Conservation (phyloP, 2,888 invertebrate genomes). For the Hirtodrosophila confusa region DNA sequence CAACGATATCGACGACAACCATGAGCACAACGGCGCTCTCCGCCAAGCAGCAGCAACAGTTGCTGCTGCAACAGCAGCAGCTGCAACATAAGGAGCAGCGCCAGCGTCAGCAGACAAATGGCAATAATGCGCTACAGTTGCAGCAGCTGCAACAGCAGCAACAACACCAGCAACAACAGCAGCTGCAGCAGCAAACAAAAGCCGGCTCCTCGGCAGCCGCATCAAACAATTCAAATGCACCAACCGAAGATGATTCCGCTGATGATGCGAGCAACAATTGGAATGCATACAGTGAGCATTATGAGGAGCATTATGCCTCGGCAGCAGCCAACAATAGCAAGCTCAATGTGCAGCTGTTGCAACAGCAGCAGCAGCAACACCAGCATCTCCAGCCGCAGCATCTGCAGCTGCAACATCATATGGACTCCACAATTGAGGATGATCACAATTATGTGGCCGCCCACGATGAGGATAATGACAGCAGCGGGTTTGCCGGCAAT, state of each 20-base stretch:
- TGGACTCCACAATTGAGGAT: conserved; percentile 78
- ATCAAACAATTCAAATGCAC: conserved; percentile 70
- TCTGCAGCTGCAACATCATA: conserved; percentile 44
- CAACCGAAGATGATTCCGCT: conserved; percentile 78
- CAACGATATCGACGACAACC: too few species aligned
- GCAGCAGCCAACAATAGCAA: conserved; percentile 31
- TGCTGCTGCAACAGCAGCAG: conserved; percentile 42
- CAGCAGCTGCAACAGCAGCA: conserved; percentile 48
- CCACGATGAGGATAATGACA: conserved; percentile 80
- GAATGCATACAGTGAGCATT: conserved; percentile 77
- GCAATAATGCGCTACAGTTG: conserved; percentile 59
- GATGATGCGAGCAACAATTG: conserved; percentile 79
- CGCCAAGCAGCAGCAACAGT: conserved; percentile 52
- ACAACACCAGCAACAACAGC: conserved; percentile 47
- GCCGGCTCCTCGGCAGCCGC: conserved; percentile 42
- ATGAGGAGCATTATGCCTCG: conserved; percentile 67
- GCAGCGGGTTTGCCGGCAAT: conserved; percentile 66
- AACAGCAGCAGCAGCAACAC: conserved; percentile 31
- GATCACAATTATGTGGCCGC: conserved; percentile 81
- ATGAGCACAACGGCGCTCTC: conserved; percentile 52
- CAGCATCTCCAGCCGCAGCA: conserved; percentile 36
- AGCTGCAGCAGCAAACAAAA: conserved; percentile 48
- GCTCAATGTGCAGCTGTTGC: conserved; percentile 34
- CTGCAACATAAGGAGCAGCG: conserved; percentile 44
- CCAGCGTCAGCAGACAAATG: conserved; percentile 56